Evolutionary conservation across 2,888 invertebrate species (phyloP).

Genomic region (Mechanitis mazaeus): DNA sequence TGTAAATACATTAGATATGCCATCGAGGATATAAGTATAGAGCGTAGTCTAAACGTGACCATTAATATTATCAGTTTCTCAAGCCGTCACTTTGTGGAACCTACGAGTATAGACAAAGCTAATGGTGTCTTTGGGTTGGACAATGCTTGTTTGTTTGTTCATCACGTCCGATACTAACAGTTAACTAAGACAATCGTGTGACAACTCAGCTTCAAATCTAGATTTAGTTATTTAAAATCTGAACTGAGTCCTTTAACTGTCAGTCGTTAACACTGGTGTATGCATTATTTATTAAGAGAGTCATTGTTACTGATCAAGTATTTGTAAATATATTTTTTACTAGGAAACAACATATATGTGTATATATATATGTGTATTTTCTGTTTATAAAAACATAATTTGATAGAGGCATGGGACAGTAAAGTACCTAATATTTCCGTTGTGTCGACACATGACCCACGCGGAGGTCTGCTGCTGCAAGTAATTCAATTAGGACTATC

Average conservation of each 20-base stretch:
- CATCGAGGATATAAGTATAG: slow-evolving; percentile 1
- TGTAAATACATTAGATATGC: slow-evolving; percentile 3
- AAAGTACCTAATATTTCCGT: neutral
- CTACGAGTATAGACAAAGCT: neutral
- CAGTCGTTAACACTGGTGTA: no score
- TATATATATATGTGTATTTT: no score
- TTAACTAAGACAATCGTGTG: neutral
- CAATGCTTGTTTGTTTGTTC: slow-evolving; percentile 7
- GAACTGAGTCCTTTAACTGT: neutral
- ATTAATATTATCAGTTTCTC: slow-evolving; percentile 3
- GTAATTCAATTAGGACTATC: slow-evolving; percentile 8
- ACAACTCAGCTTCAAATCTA: neutral
- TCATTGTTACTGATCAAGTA: no score
- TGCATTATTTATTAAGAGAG: no score
- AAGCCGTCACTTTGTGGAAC: neutral
- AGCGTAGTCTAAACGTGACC: slow-evolving; percentile 1
- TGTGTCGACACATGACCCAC: slow-evolving; percentile 7
- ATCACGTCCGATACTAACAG: slow-evolving; percentile 3
- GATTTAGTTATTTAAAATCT: neutral
- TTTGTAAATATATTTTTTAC: no score
- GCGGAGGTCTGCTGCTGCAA: neutral
- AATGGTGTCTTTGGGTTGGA: neutral
- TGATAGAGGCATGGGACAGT: neutral
- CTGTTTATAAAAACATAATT: neutral
- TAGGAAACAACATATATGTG: no score